Conservation (phyloP, 2,888 invertebrate species). For the Eupithecia tripunctaria region DNA sequence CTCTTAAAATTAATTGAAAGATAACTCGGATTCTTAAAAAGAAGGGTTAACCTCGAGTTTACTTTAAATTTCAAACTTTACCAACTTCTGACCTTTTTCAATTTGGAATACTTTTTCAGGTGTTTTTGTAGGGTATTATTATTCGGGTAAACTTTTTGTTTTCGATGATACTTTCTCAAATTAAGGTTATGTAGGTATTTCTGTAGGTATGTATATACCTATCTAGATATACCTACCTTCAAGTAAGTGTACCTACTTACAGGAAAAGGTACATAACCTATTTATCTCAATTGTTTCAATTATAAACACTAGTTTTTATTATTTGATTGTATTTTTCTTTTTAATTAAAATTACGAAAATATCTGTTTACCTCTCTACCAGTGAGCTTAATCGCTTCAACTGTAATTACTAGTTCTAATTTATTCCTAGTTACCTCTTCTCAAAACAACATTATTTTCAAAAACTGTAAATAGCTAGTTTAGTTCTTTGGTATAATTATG, state of each 20-base stretch:
- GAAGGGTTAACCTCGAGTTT: conserved; percentile 70
- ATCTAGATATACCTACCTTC: too few relatives aligned
- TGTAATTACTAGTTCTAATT: too few relatives aligned
- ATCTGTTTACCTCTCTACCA: too few relatives aligned
- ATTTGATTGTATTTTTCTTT: too few relatives aligned
- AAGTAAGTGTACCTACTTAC: neutral
- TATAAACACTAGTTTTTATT: too few relatives aligned
- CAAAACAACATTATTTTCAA: neutral
- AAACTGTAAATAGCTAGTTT: neutral
- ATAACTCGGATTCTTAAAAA: conserved; percentile 72
- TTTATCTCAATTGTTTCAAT: too few relatives aligned
- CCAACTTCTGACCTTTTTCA: conserved; percentile 52
- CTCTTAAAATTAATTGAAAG: conserved; percentile 76
- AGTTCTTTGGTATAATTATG: too few relatives aligned
- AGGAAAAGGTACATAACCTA: too few relatives aligned
- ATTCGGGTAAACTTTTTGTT: conserved; percentile 30
- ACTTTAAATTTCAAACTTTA: conserved; percentile 66
- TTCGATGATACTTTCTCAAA: conserved; percentile 24
- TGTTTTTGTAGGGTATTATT: conserved; percentile 44
- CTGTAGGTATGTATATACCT: too few relatives aligned
- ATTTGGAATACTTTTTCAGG: conserved; percentile 43
- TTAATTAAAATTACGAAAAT: too few relatives aligned
- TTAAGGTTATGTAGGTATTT: neutral
- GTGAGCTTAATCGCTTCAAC: too few relatives aligned
- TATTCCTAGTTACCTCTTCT: neutral